phyloP scores from a whole-genome alignment of 2,888 invertebrate species.

The Subacronicta megacephala region DNA sequence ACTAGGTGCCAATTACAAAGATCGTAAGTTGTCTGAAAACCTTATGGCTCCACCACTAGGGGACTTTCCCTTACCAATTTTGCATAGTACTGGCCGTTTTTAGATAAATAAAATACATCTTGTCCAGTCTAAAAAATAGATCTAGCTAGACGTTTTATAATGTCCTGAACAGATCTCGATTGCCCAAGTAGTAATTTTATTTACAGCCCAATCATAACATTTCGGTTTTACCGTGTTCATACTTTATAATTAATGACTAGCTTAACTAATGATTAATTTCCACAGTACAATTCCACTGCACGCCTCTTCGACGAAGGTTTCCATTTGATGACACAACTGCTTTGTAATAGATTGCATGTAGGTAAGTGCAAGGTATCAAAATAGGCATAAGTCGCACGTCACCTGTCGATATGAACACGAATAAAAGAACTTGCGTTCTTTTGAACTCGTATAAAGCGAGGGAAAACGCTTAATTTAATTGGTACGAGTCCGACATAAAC shows the following conservation, averaged over 20 bases:
- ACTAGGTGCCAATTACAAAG: too few species aligned
- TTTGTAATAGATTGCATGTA: conserved; percentile 17
- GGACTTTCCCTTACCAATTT: too few species aligned
- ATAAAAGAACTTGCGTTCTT: conserved; percentile 2
- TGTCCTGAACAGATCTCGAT: too few species aligned
- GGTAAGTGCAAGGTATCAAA: conserved; percentile 13
- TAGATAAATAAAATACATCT: too few species aligned
- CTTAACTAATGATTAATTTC: conserved; percentile 10
- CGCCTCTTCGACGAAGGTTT: not conserved
- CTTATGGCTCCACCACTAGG: too few species aligned
- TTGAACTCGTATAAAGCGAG: not conserved
- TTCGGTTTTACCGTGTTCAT: conserved; percentile 40
- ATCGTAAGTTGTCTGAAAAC: too few species aligned
- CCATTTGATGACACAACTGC: conserved; percentile 27
- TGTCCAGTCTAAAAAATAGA: too few species aligned
- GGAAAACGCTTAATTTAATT: too few species aligned
- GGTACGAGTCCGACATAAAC: too few species aligned
- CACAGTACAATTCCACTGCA: conserved; percentile 36
- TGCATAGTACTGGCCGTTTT: too few species aligned
- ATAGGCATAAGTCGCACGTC: conserved; percentile 9
- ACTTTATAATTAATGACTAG: conserved; percentile 8
- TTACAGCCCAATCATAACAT: conserved; percentile 1
- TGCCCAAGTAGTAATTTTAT: too few species aligned
- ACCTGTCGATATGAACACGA: conserved; percentile 8
- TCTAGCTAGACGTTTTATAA: too few species aligned